A percentile compares a stretch with the other conserved stretches of the same genome.
Evolutionary conservation across 2,797 vertebrate genomes (phyloP).

Genomic region (Sphenopsis melanotis): DNA sequence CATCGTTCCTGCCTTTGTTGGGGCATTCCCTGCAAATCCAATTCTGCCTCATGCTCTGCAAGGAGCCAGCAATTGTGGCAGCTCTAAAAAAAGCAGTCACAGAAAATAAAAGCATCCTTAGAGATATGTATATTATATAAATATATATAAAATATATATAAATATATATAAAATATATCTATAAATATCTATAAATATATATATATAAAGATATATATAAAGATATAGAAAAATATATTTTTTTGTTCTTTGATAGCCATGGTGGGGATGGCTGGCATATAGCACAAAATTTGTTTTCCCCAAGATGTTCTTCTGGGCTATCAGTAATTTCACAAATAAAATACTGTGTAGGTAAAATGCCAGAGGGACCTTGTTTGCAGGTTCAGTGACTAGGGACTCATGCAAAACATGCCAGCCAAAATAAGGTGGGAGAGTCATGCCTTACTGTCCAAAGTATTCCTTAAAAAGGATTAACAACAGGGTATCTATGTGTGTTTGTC

Average conservation of each 20-base stretch:
- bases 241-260: background rate
- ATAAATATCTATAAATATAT: too few species aligned
- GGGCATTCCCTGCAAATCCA: too few species aligned
- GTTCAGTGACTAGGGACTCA: background rate
- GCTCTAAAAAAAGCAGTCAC: background rate
- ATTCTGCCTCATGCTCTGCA: background rate
- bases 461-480: background rate
- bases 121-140: background rate
- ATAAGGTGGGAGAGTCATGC: background rate
- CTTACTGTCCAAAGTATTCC: background rate
- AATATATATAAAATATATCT: too few species aligned
- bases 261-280: too few species aligned
- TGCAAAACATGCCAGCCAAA: background rate
- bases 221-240: too few species aligned
- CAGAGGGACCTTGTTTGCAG: background rate
- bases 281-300: background rate
- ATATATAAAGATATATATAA: too few species aligned
- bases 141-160: too few species aligned
- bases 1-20: too few species aligned
- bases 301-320: background rate
- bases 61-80: background rate
- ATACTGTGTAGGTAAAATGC: background rate
- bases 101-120: background rate
- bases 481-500: background rate
- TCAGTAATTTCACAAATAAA: background rate